Base-by-base conservation (phyloP, 2,797 vertebrate species). In the Astyanax mexicanus region DNA sequence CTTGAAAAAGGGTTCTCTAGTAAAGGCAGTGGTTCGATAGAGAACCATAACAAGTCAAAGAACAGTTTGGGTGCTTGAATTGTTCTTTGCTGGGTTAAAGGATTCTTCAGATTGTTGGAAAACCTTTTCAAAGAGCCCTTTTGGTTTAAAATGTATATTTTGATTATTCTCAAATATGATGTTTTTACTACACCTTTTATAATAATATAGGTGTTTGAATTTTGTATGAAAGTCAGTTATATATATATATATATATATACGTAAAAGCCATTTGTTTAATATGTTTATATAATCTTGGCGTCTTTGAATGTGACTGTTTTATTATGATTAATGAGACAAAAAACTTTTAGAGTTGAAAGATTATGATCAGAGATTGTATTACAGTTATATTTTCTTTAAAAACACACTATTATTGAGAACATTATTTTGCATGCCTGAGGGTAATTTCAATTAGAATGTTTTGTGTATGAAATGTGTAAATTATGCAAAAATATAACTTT, bases 391-490 rank as follows among this genome's bases (percentile, higher is more conserved):
- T 80, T 71, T 51, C 44, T 85, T 86, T 44, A 79, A 83, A 81
- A 71, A 84, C 80, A 81, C 80, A 79, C 52, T 72, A 87, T 89
- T 71, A 86, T 89, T 76, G 79, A 74, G 57, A 85, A 69, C 81
- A 82, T 61, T 80, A 85, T 88, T 58, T 11, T 49, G 72, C 84
- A 84, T 84, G 85, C 78, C 75, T 80, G 83, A 86, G 85, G 86
- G 87, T 88, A 80, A 80, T 89, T 81, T 86, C 64, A 87, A 86
- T 88, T 82, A 7, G 84, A 84, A 74, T 84, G 37, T 80, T 58
- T 61, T 79, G 47, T 91, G 87, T 89, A 90, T 68, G 82, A 89
- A 91, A 65, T 88, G 84, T 91, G 87, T 89, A 89, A 79, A 81
- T 54, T 42, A 51, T 86, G 76, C 81, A 88, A 86, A 81, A 79